Percentiles rank a stretch among this genome's conserved stretches.
These are phyloP conservation scores for Carassius gibelio DNA, from an alignment of 2,113 vertebrate species.

Conservation along the genomic window DNA sequence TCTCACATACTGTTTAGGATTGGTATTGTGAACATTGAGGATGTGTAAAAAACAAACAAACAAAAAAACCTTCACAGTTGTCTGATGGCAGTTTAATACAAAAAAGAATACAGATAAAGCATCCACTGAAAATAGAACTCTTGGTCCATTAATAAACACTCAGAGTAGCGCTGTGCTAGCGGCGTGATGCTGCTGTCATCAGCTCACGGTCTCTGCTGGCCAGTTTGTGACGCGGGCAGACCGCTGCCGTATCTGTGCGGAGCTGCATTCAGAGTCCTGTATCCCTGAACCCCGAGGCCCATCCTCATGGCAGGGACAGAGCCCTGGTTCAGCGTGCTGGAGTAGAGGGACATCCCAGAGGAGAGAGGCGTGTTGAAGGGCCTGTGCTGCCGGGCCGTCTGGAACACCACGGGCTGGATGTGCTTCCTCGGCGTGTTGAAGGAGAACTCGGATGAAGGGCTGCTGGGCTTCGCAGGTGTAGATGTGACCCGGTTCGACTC, in stretches of 20 bases:
- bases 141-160: slow-evolving; percentile 65
- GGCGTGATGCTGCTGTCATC: neutral
- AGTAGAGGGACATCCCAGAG: slow-evolving; percentile 78
- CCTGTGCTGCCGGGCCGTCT: slow-evolving; percentile 77
- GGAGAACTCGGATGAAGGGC: slow-evolving; percentile 92
- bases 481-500: slow-evolving; percentile 84
- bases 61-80: neutral
- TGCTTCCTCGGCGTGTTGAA: slow-evolving; percentile 91
- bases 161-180: neutral
- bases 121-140: slow-evolving; percentile 38
- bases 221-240: slow-evolving; percentile 65
- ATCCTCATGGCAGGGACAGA: slow-evolving; percentile 62
- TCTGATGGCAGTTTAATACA: slow-evolving; percentile 33
- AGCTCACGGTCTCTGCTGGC: slow-evolving; percentile 80
- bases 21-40: too few species aligned
- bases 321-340: slow-evolving; percentile 76
- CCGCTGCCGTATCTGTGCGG: slow-evolving; percentile 81
- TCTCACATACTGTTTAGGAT: too few species aligned
- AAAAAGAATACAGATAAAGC: slow-evolving; percentile 42
- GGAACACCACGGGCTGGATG: slow-evolving; percentile 80
- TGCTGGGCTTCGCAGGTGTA: slow-evolving; percentile 87
- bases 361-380: slow-evolving; percentile 82
- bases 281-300: slow-evolving; percentile 71
- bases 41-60: too few species aligned
- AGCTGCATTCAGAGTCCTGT: slow-evolving; percentile 81